Evolutionary conservation across 2,888 invertebrate genomes (phyloP), one percentile per base, ranked within the genome.

Genomic region (Lacanobia oleracea): DNA sequence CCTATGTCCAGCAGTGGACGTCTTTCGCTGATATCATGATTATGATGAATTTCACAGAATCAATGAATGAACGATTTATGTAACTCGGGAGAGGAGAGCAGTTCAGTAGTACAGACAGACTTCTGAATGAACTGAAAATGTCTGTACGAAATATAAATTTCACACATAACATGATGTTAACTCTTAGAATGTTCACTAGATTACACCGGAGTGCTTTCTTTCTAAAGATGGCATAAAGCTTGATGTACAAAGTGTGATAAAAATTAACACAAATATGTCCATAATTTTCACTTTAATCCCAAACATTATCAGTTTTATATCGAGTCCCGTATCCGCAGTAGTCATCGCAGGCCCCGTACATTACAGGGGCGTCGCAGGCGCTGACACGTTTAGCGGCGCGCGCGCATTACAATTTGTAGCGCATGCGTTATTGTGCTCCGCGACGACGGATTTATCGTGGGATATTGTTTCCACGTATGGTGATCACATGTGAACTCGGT

Each of bases 371-470:
- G 76, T 79, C 77, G 84, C 84, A 78, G 78, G 76, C 75, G 88
- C 74, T 89, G 90, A 89, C 88, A 88, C 83, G 80, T 89, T 88
- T 87, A 86, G 72, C 21, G 66, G 78, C 73, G 71, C 81, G 67
- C 43, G 77, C 75, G 83, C 86, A 89, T 87, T 84, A 88, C 88
- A 85, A 88, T 89, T 88, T 88, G 90, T 88, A 81, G 82, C 72
- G 78, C 77, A 77, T 82, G 85, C 86, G 76, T 79, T 86, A 81
- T 81, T 73, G 80, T 64, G 70, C 48, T 45, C 40, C 51, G 75
- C 77, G 90, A 37, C 67, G 91, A 91, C 84, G 84, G 90, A 90
- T 88, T 88, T 90, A 91, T 84, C 87, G 91, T 90, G 91, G 86
- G 89, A 91, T 73, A 82, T 87, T 87, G 84, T 83, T 83, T 79